These are phyloP conservation scores for Cosmia trapezina DNA, from an alignment of 2,888 invertebrate genomes.

Conservation along the genomic window DNA sequence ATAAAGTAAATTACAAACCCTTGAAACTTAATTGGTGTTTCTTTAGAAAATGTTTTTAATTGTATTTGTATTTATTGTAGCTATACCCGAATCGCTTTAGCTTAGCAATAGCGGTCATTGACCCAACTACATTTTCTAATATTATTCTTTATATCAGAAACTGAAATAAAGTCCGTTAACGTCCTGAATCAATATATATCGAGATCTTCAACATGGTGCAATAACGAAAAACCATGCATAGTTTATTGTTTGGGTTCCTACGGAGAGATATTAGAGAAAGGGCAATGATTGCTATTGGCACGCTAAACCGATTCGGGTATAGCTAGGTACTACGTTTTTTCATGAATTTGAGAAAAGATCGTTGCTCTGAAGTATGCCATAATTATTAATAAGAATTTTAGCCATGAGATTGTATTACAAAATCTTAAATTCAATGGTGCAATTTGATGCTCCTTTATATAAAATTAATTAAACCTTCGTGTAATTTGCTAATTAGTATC, in stretches of 20 bases:
- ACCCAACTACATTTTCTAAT: too few relatives aligned
- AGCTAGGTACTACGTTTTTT: background rate
- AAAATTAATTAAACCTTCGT: slow-evolving; percentile 55
- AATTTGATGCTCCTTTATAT: slow-evolving; percentile 15
- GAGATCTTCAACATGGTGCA: too few relatives aligned
- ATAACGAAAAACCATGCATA: too few relatives aligned
- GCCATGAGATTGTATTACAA: background rate
- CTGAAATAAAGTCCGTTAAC: too few relatives aligned
- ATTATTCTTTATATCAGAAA: too few relatives aligned
- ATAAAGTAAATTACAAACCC: slow-evolving; percentile 34
- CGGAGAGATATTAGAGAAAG: too few relatives aligned
- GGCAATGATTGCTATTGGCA: too few relatives aligned
- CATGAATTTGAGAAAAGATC: too few relatives aligned
- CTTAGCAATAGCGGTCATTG: too few relatives aligned
- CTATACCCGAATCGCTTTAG: background rate
- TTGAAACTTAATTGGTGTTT: slow-evolving; percentile 29
- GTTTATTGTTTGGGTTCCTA: too few relatives aligned
- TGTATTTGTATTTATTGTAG: slow-evolving; percentile 20
- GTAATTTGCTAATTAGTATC: slow-evolving; percentile 55
- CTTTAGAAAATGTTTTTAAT: slow-evolving; percentile 13
- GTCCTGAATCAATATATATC: too few relatives aligned
- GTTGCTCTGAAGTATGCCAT: background rate
- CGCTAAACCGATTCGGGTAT: too few relatives aligned
- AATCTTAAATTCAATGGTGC: background rate
- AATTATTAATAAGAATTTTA: background rate